phyloP scores from a whole-genome alignment of 1,140 invertebrate genomes.

The Diplogasteroides magnus region DNA sequence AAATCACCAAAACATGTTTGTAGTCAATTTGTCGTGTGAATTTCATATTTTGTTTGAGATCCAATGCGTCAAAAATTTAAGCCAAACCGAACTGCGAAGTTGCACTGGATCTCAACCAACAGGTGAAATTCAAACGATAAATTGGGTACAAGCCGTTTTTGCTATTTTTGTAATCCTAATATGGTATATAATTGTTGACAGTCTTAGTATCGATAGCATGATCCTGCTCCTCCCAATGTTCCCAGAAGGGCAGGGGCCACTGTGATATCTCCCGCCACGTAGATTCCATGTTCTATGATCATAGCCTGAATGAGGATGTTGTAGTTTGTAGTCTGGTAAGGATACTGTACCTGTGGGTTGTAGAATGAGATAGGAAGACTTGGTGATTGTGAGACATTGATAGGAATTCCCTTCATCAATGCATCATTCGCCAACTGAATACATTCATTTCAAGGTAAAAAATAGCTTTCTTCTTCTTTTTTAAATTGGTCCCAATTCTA shows the following conservation, averaged over 20 bases:
- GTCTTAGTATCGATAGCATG: not conserved
- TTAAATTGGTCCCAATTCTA: no score
- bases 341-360: slow-evolving; percentile 35
- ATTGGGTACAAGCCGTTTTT: no score
- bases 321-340: not conserved
- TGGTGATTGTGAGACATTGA: slow-evolving; percentile 35
- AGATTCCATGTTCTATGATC: slow-evolving; percentile 50
- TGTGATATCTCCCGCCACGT: slow-evolving; percentile 48
- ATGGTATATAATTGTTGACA: no score
- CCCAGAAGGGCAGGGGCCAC: slow-evolving; percentile 34
- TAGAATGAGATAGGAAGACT: slow-evolving; percentile 46
- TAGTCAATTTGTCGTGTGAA: no score
- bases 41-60: no score
- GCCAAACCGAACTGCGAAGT: no score
- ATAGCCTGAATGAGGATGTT: not conserved
- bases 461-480: slow-evolving; percentile 4
- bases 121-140: no score
- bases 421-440: slow-evolving; percentile 3
- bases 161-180: no score
- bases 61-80: no score
- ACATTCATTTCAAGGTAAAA: slow-evolving; percentile 38
- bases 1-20: no score
- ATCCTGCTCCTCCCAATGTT: slow-evolving; percentile 7
- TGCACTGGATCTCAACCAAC: no score
- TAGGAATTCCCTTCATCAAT: slow-evolving; percentile 33